Conservation (phyloP, 2,113 vertebrate genomes). For the Engraulis encrasicolus region DNA sequence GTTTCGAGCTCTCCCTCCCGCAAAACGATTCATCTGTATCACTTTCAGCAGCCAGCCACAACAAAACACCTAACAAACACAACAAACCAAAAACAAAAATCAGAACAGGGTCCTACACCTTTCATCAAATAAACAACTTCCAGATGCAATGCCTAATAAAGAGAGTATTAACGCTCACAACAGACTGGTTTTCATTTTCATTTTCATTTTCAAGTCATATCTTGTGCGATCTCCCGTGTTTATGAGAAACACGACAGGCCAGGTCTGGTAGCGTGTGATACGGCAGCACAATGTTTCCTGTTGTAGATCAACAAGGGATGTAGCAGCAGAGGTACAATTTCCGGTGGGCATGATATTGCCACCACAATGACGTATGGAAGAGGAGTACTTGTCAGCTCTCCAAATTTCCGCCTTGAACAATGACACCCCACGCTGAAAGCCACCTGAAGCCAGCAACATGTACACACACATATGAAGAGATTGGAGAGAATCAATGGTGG, state of each 20-base stretch:
- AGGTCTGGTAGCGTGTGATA: neutral
- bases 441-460: neutral
- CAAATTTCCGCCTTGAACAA: neutral
- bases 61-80: neutral
- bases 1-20: conserved; percentile 7
- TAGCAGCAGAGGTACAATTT: conserved; percentile 76
- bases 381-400: neutral
- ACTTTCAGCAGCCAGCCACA: neutral
- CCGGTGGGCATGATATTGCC: conserved; percentile 70
- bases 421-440: neutral
- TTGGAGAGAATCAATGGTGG: too few relatives aligned
- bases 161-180: conserved; percentile 10
- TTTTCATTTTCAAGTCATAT: conserved; percentile 57
- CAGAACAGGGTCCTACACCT: neutral
- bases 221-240: conserved; percentile 67
- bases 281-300: neutral
- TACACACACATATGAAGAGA: neutral
- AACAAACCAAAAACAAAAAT: too few relatives aligned
- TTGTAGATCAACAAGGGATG: conserved; percentile 31
- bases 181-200: neutral
- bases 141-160: conserved; percentile 51
- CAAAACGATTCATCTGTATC: conserved; percentile 30
- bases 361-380: neutral
- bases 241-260: conserved; percentile 59
- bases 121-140: conserved; percentile 31